Evolutionary conservation across 1,140 invertebrate genomes (phyloP).

Genomic region (Myzus persicae): DNA sequence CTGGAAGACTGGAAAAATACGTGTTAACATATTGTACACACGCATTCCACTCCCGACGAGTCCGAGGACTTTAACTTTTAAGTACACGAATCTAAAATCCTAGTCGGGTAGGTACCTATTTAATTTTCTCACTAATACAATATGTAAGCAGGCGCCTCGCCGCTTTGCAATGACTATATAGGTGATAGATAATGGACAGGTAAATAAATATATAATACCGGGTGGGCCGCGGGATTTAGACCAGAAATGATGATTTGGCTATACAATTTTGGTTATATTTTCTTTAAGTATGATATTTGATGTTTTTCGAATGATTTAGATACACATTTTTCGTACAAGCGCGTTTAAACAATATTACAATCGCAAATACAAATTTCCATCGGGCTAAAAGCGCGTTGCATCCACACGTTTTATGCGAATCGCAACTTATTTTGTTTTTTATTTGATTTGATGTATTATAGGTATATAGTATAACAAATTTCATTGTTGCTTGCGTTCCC

Average conservation of each 20-base stretch:
- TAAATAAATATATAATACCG: too few relatives aligned
- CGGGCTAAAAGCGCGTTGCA: background rate
- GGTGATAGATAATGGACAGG: too few relatives aligned
- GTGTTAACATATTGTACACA: background rate
- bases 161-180: background rate
- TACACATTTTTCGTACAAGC: background rate
- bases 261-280: too few relatives aligned
- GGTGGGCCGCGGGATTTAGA: too few relatives aligned
- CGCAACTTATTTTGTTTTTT: background rate
- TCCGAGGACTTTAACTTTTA: background rate
- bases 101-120: too few relatives aligned
- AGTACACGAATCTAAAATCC: background rate
- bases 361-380: background rate
- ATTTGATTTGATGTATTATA: background rate
- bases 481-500: background rate
- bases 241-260: too few relatives aligned
- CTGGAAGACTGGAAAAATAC: background rate
- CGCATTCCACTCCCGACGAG: background rate
- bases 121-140: background rate
- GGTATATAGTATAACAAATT: background rate
- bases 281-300: too few relatives aligned
- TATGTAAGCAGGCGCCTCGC: background rate
- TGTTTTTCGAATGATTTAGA: background rate
- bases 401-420: background rate
- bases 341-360: background rate